Conservation (phyloP, 2,113 vertebrate species). For the Tretioscincus oriximinensis region DNA sequence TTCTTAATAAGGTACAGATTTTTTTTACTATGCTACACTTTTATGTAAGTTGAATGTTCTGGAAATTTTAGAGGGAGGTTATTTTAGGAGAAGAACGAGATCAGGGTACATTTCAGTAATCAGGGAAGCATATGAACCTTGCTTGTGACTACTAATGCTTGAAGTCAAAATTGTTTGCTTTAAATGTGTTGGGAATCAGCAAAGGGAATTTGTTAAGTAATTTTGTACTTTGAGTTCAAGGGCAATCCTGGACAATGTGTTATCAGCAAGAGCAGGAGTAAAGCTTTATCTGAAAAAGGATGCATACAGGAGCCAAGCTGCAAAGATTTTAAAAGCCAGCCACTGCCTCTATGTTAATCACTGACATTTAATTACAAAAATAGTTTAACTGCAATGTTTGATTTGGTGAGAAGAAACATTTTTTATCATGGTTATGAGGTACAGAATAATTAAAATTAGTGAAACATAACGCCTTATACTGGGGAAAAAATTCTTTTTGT, state of each 20-base stretch:
- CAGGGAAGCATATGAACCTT: background rate
- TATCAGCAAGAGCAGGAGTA: slow-evolving; percentile 47
- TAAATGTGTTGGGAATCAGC: slow-evolving; percentile 6
- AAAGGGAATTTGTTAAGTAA: background rate
- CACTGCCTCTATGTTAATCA: slow-evolving; percentile 53
- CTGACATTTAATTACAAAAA: slow-evolving; percentile 59
- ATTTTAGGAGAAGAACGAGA: background rate
- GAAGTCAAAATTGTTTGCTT: slow-evolving; percentile 25
- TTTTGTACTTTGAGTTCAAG: slow-evolving; percentile 36
- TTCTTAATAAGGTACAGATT: too few relatives aligned
- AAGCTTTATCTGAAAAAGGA: slow-evolving; percentile 46
- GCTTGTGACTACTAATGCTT: slow-evolving; percentile 3
- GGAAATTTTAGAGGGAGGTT: background rate
- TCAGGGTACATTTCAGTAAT: background rate
- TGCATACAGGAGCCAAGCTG: slow-evolving; percentile 32
- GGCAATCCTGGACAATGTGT: slow-evolving; percentile 38
- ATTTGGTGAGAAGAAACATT: slow-evolving; percentile 48
- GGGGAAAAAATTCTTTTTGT: background rate
- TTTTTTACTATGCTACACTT: background rate
- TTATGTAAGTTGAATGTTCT: background rate
- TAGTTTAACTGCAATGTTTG: slow-evolving; percentile 44
- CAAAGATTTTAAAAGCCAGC: slow-evolving; percentile 39
- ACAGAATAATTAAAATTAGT: background rate
- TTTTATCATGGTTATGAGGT: slow-evolving; percentile 27
- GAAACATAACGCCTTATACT: background rate